A percentile compares a stretch with the other conserved stretches of the same genome.
phyloP scores from a whole-genome alignment of 2,797 vertebrate species.

The Hybognathus amarus region DNA sequence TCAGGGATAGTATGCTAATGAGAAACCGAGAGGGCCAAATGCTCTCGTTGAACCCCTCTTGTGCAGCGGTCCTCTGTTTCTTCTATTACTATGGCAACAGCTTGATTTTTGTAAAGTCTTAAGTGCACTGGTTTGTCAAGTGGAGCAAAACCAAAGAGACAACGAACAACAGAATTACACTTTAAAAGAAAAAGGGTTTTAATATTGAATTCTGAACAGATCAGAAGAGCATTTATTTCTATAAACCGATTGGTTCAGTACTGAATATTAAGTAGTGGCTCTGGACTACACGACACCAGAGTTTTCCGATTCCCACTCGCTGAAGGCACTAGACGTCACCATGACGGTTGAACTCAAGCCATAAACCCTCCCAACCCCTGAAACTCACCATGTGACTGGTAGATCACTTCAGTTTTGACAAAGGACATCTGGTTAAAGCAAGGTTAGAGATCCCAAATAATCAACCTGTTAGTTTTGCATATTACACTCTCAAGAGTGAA shows the following conservation, averaged over 20 bases:
- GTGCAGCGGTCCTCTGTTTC: slow-evolving; percentile 73
- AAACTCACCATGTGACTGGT: slow-evolving; percentile 54
- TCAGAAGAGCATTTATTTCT: background rate
- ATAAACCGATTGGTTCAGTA: background rate
- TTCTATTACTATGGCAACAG: slow-evolving; percentile 76
- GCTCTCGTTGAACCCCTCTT: slow-evolving; percentile 69
- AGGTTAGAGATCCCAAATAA: slow-evolving; percentile 32
- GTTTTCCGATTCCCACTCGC: slow-evolving; percentile 30
- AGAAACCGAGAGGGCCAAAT: slow-evolving; percentile 69
- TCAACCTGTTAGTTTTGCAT: slow-evolving; percentile 37
- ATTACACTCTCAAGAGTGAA: slow-evolving; percentile 8
- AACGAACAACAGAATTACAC: background rate
- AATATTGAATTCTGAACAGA: background rate
- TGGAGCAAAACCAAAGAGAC: slow-evolving; percentile 44
- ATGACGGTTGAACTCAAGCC: slow-evolving; percentile 56
- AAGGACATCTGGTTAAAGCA: slow-evolving; percentile 52
- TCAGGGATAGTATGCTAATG: slow-evolving; percentile 78
- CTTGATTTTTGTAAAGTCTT: slow-evolving; percentile 68
- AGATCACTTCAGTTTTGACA: slow-evolving; percentile 41
- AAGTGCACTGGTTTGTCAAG: slow-evolving; percentile 64
- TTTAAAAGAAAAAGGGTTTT: background rate
- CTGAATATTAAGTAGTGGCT: background rate
- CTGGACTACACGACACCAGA: slow-evolving; percentile 19
- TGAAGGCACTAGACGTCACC: slow-evolving; percentile 41
- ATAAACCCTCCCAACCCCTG: slow-evolving; percentile 37